Conservation (phyloP, 2,888 invertebrate species). For the Tuberolachnus salignus region DNA sequence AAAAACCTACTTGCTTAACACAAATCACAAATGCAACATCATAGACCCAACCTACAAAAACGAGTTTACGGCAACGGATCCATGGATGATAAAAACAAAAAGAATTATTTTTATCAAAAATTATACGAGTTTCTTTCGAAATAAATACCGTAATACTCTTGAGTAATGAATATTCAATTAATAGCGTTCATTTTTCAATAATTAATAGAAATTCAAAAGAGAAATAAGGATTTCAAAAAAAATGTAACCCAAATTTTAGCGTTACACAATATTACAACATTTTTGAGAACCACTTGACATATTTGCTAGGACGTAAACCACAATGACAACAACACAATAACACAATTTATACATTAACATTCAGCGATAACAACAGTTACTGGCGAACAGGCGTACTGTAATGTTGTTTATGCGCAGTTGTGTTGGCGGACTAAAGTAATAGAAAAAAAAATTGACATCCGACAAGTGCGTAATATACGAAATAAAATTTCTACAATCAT, state of each 20-base stretch:
- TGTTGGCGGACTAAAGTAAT: not conserved
- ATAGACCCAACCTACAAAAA: constrained; percentile 55
- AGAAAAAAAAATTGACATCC: not conserved
- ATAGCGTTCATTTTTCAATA: not conserved
- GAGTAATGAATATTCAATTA: not conserved
- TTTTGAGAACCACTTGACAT: not conserved
- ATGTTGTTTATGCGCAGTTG: rapidly evolving
- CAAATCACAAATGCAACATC: constrained; percentile 52
- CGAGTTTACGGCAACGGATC: constrained; percentile 32
- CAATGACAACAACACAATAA: not conserved
- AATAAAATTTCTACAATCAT: not conserved
- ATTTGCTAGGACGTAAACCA: not conserved
- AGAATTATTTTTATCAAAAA: constrained; percentile 11
- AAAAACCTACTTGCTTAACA: constrained; percentile 39
- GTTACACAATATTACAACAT: not conserved
- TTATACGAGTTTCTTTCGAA: too few species aligned
- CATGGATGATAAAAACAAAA: constrained; percentile 54
- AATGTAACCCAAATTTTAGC: not conserved
- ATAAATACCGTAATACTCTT: not conserved
- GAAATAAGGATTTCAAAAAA: not conserved
- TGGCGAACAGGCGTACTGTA: not conserved
- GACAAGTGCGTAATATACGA: constrained; percentile 30
- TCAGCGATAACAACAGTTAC: constrained; percentile 35
- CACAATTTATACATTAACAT: not conserved
- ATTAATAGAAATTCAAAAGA: not conserved